These are phyloP conservation scores for Virgularia gustaviana DNA, from an alignment of 92 coral and sea anemone species.

Conservation along the genomic window DNA sequence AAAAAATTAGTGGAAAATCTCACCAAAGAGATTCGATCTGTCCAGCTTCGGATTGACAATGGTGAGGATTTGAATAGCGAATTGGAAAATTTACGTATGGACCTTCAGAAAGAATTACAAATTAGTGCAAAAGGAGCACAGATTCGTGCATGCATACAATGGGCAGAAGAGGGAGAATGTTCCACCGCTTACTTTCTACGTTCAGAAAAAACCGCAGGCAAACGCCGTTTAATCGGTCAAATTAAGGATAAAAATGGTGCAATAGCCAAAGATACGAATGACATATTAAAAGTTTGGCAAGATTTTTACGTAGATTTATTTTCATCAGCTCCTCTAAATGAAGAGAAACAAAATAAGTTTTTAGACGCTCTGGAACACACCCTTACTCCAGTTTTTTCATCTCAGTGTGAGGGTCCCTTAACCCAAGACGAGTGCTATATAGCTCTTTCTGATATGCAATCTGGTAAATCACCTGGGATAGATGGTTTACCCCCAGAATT, in stretches of 20 bases:
- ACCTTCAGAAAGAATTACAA: no score
- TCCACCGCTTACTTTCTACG: neutral
- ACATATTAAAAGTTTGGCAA: neutral
- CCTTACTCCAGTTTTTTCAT: neutral
- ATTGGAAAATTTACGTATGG: no score
- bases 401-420: neutral
- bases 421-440: neutral
- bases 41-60: no score
- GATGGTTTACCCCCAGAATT: neutral
- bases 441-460: neutral
- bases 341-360: neutral
- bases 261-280: neutral
- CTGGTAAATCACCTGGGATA: neutral
- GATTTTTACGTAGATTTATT: neutral
- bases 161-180: slow-evolving; percentile 11
- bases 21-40: no score
- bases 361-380: neutral
- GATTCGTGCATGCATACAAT: neutral
- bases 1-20: no score
- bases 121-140: slow-evolving; percentile 8
- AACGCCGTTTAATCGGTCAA: neutral
- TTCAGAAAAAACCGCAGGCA: neutral
- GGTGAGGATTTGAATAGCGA: no score
- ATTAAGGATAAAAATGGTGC: neutral
- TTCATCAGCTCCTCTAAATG: neutral